Evolutionary conservation across 2,113 vertebrate genomes (phyloP).

Genomic region (Aegotheles bennettii): DNA sequence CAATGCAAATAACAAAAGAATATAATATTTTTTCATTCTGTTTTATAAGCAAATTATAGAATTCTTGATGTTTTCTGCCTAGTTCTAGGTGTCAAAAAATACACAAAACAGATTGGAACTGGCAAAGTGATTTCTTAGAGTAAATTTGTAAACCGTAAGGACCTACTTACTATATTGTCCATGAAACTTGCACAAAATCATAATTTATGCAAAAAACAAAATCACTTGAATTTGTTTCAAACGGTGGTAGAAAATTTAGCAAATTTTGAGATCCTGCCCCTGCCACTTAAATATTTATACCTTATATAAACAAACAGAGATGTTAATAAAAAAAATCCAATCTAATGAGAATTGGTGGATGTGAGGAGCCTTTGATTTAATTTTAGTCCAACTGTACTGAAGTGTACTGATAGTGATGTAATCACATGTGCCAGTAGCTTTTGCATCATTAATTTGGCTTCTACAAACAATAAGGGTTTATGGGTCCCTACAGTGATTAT

Average conservation of each 20-base stretch:
- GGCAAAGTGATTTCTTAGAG: background rate
- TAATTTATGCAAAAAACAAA: background rate
- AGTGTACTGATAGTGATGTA: background rate
- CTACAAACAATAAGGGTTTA: slow-evolving; percentile 11
- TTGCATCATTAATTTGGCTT: slow-evolving; percentile 32
- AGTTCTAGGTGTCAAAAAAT: background rate
- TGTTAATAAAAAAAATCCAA: background rate
- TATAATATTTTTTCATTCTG: background rate
- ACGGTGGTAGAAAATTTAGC: fast-evolving
- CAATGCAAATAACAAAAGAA: background rate
- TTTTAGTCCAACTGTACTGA: background rate
- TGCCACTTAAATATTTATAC: background rate
- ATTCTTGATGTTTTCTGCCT: background rate
- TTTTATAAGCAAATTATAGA: background rate
- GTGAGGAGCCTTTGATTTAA: background rate
- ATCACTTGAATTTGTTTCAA: fast-evolving
- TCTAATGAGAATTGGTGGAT: background rate
- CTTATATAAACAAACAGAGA: background rate
- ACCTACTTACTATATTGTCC: fast-evolving
- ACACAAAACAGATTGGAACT: background rate
- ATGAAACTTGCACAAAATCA: background rate
- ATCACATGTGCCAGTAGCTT: background rate
- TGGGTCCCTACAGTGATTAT: slow-evolving; percentile 14
- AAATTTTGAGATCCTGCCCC: background rate
- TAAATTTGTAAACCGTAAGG: background rate